Base-by-base conservation (phyloP, 2,113 vertebrate genomes). In the Nycticryphes semicollaris region DNA sequence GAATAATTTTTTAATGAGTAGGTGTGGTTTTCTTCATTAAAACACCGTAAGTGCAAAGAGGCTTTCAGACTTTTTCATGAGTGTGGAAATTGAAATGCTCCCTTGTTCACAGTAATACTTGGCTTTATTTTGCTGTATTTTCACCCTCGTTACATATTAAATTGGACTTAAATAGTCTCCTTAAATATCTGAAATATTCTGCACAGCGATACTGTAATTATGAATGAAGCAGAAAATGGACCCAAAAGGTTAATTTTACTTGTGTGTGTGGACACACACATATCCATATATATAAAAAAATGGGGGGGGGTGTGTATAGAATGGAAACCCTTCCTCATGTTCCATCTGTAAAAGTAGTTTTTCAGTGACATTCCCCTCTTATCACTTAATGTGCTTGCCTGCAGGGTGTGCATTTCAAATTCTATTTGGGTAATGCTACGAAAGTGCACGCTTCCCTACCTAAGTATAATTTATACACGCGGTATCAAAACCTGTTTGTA, bases 221-320 rank as follows among this genome's bases (percentile, higher is more conserved):
- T 53, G 28, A 11, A 24, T 53, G 45, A 89, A 87, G 12, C 56
- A 51, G 39, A 73, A 90, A 67, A 35, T 39, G 4, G 20, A 82
- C 9, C 17, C 21, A n/a, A 79, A 60, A 43, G 20, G 39, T 47
- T 86, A 23, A 30, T 60, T 74, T 57, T 15, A 16, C 43, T 41
- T 73, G 2, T 57, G 6, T 53, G 5, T 54, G 2, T 35, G 2
- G 6, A 19, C 4, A 24, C 3, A 28, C 25, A 54, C 4, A 24
- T 33, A 31, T 10, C 10, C 14, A 18, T 2, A 7, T 6, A 5
- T 31, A 9, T 14, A 21, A 39, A 39, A 39, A 39, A 39, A 39
- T 39, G 12, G 9, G 39, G 39, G 39, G 69, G 37, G 7, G 0
- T 43, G 12, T 39, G 14, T 84, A 20, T 19, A 50, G 35, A 76